A percentile compares a stretch with the other conserved stretches of the same genome.
These are phyloP conservation scores for Rhysida immarginata DNA, from an alignment of 1,140 invertebrate genomes.

Conservation along the genomic window DNA sequence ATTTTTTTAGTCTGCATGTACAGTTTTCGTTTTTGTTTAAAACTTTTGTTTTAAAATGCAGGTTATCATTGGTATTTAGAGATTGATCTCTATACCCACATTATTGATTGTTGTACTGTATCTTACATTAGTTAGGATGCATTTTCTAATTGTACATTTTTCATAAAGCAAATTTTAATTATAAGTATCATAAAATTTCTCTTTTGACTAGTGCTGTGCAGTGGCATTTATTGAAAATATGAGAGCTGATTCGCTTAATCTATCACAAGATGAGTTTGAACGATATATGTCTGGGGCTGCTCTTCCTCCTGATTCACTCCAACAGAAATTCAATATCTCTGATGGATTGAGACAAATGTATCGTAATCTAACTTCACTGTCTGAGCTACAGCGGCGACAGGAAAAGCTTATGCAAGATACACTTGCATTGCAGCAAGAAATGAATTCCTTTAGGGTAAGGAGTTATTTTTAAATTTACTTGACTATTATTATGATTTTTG, in stretches of 20 bases:
- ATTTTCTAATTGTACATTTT: conserved; percentile 5
- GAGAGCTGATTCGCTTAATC: conserved; percentile 80
- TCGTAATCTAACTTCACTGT: conserved; percentile 42
- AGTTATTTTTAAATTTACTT: conserved; percentile 12
- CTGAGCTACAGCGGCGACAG: conserved; percentile 42
- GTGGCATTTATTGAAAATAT: conserved; percentile 95
- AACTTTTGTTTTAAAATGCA: too few relatives aligned
- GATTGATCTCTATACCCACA: too few relatives aligned
- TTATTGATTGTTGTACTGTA: too few relatives aligned
- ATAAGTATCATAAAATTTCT: conserved; percentile 3
- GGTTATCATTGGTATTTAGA: too few relatives aligned
- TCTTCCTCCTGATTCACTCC: conserved; percentile 54
- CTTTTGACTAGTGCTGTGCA: conserved; percentile 68
- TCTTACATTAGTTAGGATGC: too few relatives aligned
- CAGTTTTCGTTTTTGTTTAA: too few relatives aligned
- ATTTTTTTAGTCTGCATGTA: too few relatives aligned
- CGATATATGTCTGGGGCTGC: conserved; percentile 86
- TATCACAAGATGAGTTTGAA: conserved; percentile 83
- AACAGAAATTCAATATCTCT: conserved; percentile 54
- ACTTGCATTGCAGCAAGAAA: conserved; percentile 42
- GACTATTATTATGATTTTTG: too few relatives aligned
- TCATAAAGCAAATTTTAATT: background rate
- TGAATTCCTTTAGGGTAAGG: conserved; percentile 45
- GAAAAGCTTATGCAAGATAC: conserved; percentile 40
- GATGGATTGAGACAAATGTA: conserved; percentile 37